Percentiles rank a stretch among this genome's conserved stretches.
These are phyloP conservation scores for Danaus melanippus DNA, from an alignment of 1,140 invertebrate species.

Conservation along the genomic window DNA sequence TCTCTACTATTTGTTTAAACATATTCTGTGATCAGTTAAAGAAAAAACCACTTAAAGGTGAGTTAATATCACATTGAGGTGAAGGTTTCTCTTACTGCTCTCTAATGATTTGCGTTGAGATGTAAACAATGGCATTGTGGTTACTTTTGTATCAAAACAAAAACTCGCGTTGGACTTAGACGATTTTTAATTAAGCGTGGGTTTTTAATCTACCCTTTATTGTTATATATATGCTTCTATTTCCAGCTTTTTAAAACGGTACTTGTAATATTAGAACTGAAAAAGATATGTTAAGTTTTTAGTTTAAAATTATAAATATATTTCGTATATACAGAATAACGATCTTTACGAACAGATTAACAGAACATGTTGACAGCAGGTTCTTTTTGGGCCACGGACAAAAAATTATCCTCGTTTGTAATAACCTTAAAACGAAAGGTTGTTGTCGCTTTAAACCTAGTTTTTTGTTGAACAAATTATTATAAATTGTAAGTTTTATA, in stretches of 20 bases:
- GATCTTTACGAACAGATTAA: constrained; percentile 11
- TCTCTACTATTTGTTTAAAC: constrained; percentile 49
- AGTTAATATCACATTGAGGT: constrained; percentile 48
- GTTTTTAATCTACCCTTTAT: not conserved
- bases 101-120: constrained; percentile 1
- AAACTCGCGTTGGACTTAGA: constrained; percentile 6
- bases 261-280: too few species aligned
- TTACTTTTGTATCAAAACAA: constrained; percentile 7
- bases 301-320: constrained; percentile 1
- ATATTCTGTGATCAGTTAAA: constrained; percentile 41
- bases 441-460: not conserved
- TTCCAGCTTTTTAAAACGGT: too few species aligned
- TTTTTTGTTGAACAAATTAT: too few species aligned
- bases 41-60: constrained; percentile 54
- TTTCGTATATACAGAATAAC: constrained; percentile 3
- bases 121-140: constrained; percentile 13
- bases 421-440: constrained; percentile 3
- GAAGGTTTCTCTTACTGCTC: constrained; percentile 19
- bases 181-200: constrained; percentile 12
- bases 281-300: not conserved
- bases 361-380: constrained; percentile 31
- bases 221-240: constrained; percentile 1
- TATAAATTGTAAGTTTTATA: too few species aligned
- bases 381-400: constrained; percentile 51
- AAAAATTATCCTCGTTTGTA: constrained; percentile 21